Evolutionary conservation across 1,140 invertebrate species (phyloP).

Genomic region (Epicauta chinensis): DNA sequence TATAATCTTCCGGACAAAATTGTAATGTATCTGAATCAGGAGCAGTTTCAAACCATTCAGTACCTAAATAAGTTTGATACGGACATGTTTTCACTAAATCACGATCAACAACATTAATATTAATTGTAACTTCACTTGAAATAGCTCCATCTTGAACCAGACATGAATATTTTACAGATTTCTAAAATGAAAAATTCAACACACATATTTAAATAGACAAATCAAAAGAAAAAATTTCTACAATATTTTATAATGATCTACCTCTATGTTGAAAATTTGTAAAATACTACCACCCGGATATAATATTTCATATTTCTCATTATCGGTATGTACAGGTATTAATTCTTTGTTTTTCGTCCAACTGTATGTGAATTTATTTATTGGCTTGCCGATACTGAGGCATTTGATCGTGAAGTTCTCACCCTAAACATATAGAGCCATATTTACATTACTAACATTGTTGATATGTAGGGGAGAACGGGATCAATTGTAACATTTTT

Average conservation of each 20-base stretch:
- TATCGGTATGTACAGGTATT: slow-evolving; percentile 60
- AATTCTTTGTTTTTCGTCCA: slow-evolving; percentile 71
- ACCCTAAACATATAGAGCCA: too few species aligned
- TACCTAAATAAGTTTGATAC: slow-evolving; percentile 43
- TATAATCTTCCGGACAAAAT: slow-evolving; percentile 52
- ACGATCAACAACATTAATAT: slow-evolving; percentile 55
- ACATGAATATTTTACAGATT: slow-evolving; percentile 58
- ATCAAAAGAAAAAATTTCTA: too few species aligned
- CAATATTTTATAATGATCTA: too few species aligned
- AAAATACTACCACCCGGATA: slow-evolving; percentile 72
- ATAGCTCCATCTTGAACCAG: slow-evolving; percentile 50
- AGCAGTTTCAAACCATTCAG: slow-evolving; percentile 56
- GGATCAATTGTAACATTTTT: too few species aligned
- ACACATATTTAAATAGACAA: background rate
- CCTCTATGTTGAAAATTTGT: slow-evolving; percentile 67
- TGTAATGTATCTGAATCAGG: slow-evolving; percentile 53
- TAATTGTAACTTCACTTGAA: slow-evolving; percentile 51
- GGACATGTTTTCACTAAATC: slow-evolving; percentile 51
- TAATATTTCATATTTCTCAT: slow-evolving; percentile 72
- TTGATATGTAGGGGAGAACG: too few species aligned
- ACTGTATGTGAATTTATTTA: slow-evolving; percentile 63
- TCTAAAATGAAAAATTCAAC: slow-evolving; percentile 49
- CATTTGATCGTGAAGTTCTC: slow-evolving; percentile 62
- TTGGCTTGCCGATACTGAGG: slow-evolving; percentile 51
- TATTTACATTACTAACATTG: too few species aligned